phyloP scores from a whole-genome alignment of 2,113 vertebrate species.

The Myotis lucifugus region DNA sequence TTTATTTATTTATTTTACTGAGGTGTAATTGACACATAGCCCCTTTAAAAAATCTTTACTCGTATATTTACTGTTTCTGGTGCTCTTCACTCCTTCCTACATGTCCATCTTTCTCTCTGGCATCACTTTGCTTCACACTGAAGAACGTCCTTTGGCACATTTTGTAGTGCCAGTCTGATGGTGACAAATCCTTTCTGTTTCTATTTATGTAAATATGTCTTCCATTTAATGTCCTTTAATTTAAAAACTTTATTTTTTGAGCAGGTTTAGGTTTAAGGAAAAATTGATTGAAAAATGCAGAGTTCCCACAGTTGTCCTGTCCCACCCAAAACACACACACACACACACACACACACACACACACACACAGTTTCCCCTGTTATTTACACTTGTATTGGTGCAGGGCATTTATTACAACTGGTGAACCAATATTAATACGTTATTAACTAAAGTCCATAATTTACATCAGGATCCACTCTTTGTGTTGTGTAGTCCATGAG shows the following conservation, averaged over 20 bases:
- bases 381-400: neutral
- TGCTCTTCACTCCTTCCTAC: neutral
- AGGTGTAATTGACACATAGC: neutral
- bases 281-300: neutral
- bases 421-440: no score
- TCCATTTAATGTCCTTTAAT: neutral
- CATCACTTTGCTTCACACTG: neutral
- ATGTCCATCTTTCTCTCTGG: neutral
- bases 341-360: accelerated
- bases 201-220: neutral
- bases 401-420: neutral
- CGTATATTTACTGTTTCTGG: neutral
- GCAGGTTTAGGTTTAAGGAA: neutral
- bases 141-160: neutral
- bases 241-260: neutral
- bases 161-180: neutral
- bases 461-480: no score
- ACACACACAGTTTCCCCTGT: neutral
- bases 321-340: no score
- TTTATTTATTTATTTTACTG: neutral
- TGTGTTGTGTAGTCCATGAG: no score
- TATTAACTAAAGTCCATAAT: no score
- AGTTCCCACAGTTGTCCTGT: neutral
- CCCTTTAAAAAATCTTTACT: neutral
- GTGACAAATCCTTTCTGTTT: neutral